Evolutionary conservation across 2,797 vertebrate genomes (phyloP).

Genomic region (Poeciliopsis turneri): DNA sequence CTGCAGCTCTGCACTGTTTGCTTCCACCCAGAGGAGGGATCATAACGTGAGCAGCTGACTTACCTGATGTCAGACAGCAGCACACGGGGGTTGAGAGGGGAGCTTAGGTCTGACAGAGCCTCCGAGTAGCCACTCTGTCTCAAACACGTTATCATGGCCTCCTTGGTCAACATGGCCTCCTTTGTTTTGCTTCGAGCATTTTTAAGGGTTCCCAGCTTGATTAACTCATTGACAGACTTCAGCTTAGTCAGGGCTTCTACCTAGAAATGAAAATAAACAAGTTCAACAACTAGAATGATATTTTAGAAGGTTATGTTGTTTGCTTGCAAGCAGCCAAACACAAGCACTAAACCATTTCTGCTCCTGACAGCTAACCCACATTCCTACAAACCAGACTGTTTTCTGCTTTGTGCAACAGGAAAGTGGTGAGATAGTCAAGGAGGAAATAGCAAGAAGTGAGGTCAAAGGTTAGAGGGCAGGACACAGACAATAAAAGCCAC

Average conservation of each 20-base stretch:
- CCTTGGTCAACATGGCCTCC: slow-evolving; percentile 92
- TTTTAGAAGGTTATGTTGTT: neutral
- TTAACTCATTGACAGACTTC: slow-evolving; percentile 94
- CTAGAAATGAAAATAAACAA: slow-evolving; percentile 61
- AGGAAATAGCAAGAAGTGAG: slow-evolving; percentile 61
- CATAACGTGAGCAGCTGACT: slow-evolving; percentile 53
- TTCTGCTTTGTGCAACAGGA: slow-evolving; percentile 61
- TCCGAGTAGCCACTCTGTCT: slow-evolving; percentile 94
- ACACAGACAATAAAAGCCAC: slow-evolving; percentile 51
- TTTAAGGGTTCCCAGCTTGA: slow-evolving; percentile 94
- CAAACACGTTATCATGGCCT: slow-evolving; percentile 94
- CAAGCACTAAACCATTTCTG: neutral
- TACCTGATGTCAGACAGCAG: slow-evolving; percentile 95
- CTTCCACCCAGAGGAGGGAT: neutral
- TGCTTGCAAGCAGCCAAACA: neutral
- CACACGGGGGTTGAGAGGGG: slow-evolving; percentile 91
- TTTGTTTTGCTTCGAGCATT: slow-evolving; percentile 89
- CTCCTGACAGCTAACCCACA: neutral
- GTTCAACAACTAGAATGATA: neutral
- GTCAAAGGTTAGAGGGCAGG: slow-evolving; percentile 47
- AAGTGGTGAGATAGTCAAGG: slow-evolving; percentile 42
- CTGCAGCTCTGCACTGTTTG: neutral
- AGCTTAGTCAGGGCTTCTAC: slow-evolving; percentile 97
- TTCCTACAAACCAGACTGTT: neutral
- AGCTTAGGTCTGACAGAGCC: slow-evolving; percentile 92